Percentiles rank a stretch among this genome's conserved stretches.
These are phyloP conservation scores for Drosophila atripex DNA, from an alignment of 2,888 invertebrate genomes.

Conservation along the genomic window DNA sequence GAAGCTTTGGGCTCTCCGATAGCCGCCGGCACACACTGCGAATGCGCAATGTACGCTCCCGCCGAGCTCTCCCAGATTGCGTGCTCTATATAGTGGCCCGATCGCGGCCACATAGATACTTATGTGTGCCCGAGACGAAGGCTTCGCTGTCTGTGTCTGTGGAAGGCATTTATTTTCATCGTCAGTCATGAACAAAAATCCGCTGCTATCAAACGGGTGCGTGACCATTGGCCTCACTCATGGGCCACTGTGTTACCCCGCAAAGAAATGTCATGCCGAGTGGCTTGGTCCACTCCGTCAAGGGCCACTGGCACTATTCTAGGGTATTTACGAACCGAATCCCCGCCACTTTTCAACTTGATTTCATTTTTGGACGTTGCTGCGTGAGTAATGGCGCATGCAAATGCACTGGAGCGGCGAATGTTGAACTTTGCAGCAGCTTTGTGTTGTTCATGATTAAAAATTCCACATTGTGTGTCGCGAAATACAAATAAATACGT, in stretches of 20 bases:
- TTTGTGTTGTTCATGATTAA: conserved; percentile 32
- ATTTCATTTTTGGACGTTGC: conserved; percentile 13
- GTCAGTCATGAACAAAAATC: conserved; percentile 21
- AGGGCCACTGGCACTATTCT: background rate
- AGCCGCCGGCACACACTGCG: conserved; percentile 1
- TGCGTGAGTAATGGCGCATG: conserved; percentile 60
- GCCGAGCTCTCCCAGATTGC: conserved; percentile 40
- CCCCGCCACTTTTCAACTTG: background rate
- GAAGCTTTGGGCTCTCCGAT: conserved; percentile 26
- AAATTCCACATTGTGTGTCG: conserved; percentile 6
- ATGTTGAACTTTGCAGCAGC: conserved; percentile 51
- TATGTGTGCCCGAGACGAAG: background rate
- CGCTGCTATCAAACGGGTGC: conserved; percentile 22
- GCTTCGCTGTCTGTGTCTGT: conserved; percentile 1
- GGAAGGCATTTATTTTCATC: conserved; percentile 25
- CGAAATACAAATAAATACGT: conserved; percentile 4
- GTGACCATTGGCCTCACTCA: conserved; percentile 39
- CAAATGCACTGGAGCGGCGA: conserved; percentile 46
- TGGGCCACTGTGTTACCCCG: background rate
- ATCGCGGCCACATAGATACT: conserved; percentile 7
- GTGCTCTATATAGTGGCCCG: conserved; percentile 4
- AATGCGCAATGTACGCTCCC: conserved; percentile 16
- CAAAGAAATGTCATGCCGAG: background rate
- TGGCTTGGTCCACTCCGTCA: no score
- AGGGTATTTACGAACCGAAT: conserved; percentile 19